These are phyloP conservation scores for Hyalella azteca DNA, from an alignment of 2,888 invertebrate species.

Conservation along the genomic window DNA sequence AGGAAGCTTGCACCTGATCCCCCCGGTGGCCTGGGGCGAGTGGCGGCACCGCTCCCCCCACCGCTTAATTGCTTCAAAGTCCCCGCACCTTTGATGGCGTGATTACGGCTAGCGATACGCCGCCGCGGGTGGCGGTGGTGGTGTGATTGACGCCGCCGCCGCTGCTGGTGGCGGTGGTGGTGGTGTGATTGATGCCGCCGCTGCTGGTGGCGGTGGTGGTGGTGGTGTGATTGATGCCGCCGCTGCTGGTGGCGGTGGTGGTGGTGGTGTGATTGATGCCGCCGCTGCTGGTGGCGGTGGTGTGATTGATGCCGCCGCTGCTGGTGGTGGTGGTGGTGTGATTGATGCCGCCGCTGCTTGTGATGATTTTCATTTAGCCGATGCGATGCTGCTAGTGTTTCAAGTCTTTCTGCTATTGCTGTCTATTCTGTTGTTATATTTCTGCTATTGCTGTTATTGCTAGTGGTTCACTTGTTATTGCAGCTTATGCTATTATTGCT, in stretches of 20 bases:
- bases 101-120: not conserved
- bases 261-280: not conserved
- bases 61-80: conserved; percentile 29
- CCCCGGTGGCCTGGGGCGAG: not conserved
- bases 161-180: not conserved
- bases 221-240: not conserved
- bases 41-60: not conserved
- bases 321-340: not conserved
- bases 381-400: not conserved
- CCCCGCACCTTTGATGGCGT: conserved; percentile 23
- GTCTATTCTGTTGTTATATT: not conserved
- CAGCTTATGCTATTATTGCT: not conserved
- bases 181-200: not conserved
- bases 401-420: not conserved
- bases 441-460: not conserved
- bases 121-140: not conserved
- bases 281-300: not conserved
- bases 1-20: conserved; percentile 16
- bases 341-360: not conserved
- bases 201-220: not conserved
- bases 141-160: not conserved
- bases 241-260: not conserved
- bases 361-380: not conserved
- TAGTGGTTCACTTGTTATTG: not conserved
- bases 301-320: not conserved